Evolutionary conservation across 2,888 invertebrate species (phyloP).

Genomic region (Drosophila neutralis): DNA sequence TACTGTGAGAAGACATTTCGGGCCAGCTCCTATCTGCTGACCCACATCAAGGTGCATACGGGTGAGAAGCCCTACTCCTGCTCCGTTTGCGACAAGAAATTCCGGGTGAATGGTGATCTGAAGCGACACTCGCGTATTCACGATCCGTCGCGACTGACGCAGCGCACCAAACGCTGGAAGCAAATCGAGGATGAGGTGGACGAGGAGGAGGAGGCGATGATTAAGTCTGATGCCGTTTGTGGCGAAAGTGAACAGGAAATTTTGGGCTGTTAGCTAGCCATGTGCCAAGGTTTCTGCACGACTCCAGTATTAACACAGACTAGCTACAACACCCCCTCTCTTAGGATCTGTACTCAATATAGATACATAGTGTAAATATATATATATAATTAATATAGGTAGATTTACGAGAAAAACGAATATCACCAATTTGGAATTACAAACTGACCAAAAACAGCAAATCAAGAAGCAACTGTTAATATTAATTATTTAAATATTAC

Average conservation of each 20-base stretch:
- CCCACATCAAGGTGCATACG: conserved; percentile 93
- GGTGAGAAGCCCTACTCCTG: conserved; percentile 93
- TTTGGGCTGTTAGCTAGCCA: conserved; percentile 73
- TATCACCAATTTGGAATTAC: not conserved
- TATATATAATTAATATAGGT: conserved; percentile 4
- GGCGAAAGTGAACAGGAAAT: conserved; percentile 68
- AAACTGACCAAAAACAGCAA: conserved; percentile 28
- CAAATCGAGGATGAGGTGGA: conserved; percentile 53
- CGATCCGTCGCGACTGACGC: conserved; percentile 76
- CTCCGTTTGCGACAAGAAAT: conserved; percentile 91
- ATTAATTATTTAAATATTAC: not conserved
- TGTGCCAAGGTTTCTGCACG: conserved; percentile 65
- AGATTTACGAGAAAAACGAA: not conserved
- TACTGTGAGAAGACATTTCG: conserved; percentile 93
- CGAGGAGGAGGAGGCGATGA: conserved; percentile 25
- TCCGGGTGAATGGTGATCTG: conserved; percentile 93
- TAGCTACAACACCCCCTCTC: not conserved
- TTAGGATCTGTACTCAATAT: not conserved
- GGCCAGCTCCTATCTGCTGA: conserved; percentile 93
- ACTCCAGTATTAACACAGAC: conserved; percentile 40
- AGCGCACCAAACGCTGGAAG: conserved; percentile 31
- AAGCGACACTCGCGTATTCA: conserved; percentile 92
- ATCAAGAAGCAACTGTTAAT: conserved; percentile 8
- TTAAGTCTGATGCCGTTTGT: conserved; percentile 65
- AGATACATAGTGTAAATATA: conserved; percentile 26